Conservation (phyloP, 2,797 vertebrate species). For the Sebastes goodei region DNA sequence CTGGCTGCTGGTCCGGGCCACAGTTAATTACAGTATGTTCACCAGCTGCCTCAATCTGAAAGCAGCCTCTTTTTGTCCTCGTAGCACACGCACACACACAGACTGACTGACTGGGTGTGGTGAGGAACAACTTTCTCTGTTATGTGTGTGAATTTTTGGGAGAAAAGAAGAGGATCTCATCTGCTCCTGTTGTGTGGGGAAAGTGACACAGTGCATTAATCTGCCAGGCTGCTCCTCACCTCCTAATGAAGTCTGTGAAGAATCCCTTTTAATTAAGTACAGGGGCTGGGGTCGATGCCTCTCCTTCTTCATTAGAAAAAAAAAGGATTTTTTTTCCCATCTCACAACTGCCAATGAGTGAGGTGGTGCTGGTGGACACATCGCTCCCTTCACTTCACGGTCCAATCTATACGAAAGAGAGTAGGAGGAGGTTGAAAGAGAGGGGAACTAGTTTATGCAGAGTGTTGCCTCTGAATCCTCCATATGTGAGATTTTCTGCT, state of each 20-base stretch:
- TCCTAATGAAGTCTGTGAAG: slow-evolving; percentile 86
- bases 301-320: slow-evolving; percentile 80
- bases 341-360: slow-evolving; percentile 72
- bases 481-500: slow-evolving; percentile 62
- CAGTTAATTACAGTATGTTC: slow-evolving; percentile 75
- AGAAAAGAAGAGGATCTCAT: slow-evolving; percentile 64
- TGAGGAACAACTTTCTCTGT: slow-evolving; percentile 34
- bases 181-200: slow-evolving; percentile 69
- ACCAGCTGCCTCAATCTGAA: slow-evolving; percentile 71
- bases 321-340: slow-evolving; percentile 71
- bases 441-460: slow-evolving; percentile 55
- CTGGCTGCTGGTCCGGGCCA: slow-evolving; percentile 66
- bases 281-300: slow-evolving; percentile 76
- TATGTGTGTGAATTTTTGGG: slow-evolving; percentile 32
- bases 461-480: slow-evolving; percentile 49
- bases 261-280: slow-evolving; percentile 86
- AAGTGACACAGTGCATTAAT: slow-evolving; percentile 82
- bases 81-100: neutral
- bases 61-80: slow-evolving; percentile 26
- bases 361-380: slow-evolving; percentile 58
- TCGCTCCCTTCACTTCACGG: slow-evolving; percentile 55
- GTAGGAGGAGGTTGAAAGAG: slow-evolving; percentile 48
- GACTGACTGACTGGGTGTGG: slow-evolving; percentile 31
- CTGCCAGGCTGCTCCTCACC: slow-evolving; percentile 71
- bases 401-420: slow-evolving; percentile 59